Evolutionary conservation across 2,888 invertebrate genomes (phyloP).

Genomic region (Tenthredo distinguenda): DNA sequence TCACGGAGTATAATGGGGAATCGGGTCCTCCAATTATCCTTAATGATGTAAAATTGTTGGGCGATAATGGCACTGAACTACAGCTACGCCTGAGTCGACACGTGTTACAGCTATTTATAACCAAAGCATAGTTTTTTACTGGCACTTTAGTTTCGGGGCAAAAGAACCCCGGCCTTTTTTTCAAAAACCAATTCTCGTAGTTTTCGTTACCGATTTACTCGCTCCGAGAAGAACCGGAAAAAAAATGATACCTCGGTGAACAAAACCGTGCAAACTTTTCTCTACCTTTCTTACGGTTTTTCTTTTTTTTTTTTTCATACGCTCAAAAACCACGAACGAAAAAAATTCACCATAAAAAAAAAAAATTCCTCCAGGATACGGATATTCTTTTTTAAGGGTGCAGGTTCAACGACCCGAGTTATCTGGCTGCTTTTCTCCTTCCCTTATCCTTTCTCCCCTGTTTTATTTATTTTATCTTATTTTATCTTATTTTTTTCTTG

Average conservation of each 20-base stretch:
- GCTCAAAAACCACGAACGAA: background rate
- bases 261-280: background rate
- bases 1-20: conserved; percentile 53
- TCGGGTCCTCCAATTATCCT: conserved; percentile 67
- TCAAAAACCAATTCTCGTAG: background rate
- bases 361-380: background rate
- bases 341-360: no score
- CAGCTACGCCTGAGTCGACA: conserved; percentile 61
- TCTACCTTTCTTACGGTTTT: background rate
- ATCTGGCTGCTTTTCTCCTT: background rate
- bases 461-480: background rate
- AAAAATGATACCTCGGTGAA: no score
- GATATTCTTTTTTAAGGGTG: background rate
- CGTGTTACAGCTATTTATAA: conserved; percentile 72
- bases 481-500: conserved; percentile 27
- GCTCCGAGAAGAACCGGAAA: background rate
- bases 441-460: background rate
- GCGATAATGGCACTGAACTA: conserved; percentile 66
- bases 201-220: background rate
- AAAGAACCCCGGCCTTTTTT: background rate
- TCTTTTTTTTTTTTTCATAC: background rate
- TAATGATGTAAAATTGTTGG: conserved; percentile 72
- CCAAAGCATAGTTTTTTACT: conserved; percentile 56
- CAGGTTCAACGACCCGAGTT: background rate
- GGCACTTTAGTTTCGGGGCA: background rate